phyloP scores from a whole-genome alignment of 2,113 vertebrate species.

The Hydrolagus affinis region DNA sequence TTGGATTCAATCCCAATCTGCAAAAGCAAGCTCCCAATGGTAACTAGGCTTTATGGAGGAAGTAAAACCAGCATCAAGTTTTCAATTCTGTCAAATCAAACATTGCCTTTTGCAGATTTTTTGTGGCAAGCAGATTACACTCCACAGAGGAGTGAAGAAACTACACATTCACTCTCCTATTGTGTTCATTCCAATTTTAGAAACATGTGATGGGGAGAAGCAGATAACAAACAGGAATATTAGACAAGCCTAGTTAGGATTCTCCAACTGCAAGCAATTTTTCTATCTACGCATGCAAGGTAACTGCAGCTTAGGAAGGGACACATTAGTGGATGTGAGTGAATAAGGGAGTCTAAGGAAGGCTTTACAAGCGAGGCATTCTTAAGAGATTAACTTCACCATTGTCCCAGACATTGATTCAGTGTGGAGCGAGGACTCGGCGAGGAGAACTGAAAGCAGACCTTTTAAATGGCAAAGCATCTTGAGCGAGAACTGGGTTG shows the following conservation, averaged over 20 bases:
- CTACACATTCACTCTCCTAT: background rate
- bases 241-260: constrained; percentile 19
- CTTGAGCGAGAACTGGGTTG: constrained; percentile 29
- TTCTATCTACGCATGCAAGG: constrained; percentile 30
- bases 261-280: background rate
- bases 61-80: constrained; percentile 8
- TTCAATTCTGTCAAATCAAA: background rate
- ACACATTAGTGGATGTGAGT: constrained; percentile 7
- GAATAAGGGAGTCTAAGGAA: constrained; percentile 9
- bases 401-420: constrained; percentile 27
- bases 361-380: constrained; percentile 13
- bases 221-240: background rate
- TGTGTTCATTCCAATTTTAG: constrained; percentile 18
- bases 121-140: constrained; percentile 16
- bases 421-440: constrained; percentile 21
- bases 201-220: background rate
- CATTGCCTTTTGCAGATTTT: constrained; percentile 24
- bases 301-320: constrained; percentile 16
- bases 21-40: background rate
- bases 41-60: background rate
- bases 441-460: constrained; percentile 29
- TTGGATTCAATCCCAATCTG: background rate
- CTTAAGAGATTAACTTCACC: constrained; percentile 31
- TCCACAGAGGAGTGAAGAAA: constrained; percentile 15
- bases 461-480: constrained; percentile 31